Evolutionary conservation across 2,888 invertebrate species (phyloP).

Genomic region (Eristalis pertinax): DNA sequence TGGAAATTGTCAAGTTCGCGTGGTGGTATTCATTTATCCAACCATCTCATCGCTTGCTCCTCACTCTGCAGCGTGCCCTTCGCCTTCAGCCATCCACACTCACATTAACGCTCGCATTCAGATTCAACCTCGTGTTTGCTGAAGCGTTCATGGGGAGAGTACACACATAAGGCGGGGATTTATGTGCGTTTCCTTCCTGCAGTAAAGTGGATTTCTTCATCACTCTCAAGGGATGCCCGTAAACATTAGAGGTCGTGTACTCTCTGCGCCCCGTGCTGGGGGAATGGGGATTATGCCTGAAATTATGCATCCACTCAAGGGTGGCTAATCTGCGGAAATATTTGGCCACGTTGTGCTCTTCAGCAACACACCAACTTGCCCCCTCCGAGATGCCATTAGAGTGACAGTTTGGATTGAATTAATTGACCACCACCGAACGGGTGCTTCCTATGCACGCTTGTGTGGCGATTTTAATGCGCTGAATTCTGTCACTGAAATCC

Average conservation of each 20-base stretch:
- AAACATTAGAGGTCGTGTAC: slow-evolving; percentile 56
- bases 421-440: slow-evolving; percentile 63
- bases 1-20: slow-evolving; percentile 67
- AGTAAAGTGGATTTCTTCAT: slow-evolving; percentile 67
- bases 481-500: not conserved
- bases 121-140: not conserved
- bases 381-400: slow-evolving; percentile 40
- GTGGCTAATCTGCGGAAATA: slow-evolving; percentile 52
- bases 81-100: not conserved
- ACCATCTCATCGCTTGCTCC: slow-evolving; percentile 13
- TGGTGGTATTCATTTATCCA: slow-evolving; percentile 62
- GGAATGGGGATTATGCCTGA: slow-evolving; percentile 35
- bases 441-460: slow-evolving; percentile 37
- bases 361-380: not conserved
- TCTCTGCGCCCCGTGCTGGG: slow-evolving; percentile 1
- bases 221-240: slow-evolving; percentile 48
- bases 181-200: slow-evolving; percentile 63
- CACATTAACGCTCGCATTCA: not conserved
- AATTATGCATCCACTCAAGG: slow-evolving; percentile 62
- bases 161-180: slow-evolving; percentile 55
- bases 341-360: slow-evolving; percentile 33
- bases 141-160: slow-evolving; percentile 16
- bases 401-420: slow-evolving; percentile 54
- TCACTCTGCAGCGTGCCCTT: slow-evolving; percentile 17
- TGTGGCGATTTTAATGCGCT: slow-evolving; percentile 16